A percentile compares a stretch with the other conserved stretches of the same genome.
These are phyloP conservation scores for Entomobrya proxima DNA, from an alignment of 2,888 invertebrate species.

Conservation along the genomic window DNA sequence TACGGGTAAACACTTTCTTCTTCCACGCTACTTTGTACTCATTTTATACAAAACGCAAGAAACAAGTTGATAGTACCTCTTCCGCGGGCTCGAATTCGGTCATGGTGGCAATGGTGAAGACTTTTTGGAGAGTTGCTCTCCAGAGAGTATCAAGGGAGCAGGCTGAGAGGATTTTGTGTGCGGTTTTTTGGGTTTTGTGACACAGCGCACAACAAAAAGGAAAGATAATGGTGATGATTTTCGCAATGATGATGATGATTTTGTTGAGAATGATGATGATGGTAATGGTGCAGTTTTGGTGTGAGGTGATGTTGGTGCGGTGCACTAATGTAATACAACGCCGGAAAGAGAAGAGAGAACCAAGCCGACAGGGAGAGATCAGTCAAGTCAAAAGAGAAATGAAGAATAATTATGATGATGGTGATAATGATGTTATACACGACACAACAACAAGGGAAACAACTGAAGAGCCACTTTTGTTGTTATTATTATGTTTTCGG, in stretches of 20 bases:
- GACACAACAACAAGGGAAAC: background rate
- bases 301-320: background rate
- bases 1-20: no score
- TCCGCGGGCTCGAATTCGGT: conserved; percentile 59
- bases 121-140: conserved; percentile 30
- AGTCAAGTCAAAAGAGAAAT: conserved; percentile 11
- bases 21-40: conserved; percentile 34
- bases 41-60: no score
- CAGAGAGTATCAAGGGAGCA: background rate
- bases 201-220: background rate
- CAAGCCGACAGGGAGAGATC: no score
- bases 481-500: background rate
- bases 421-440: background rate
- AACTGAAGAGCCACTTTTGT: background rate
- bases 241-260: background rate
- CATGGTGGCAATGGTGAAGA: conserved; percentile 46
- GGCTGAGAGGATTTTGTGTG: background rate
- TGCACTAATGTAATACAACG: background rate
- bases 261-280: background rate
- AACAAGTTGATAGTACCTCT: conserved; percentile 55
- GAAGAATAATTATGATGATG: conserved; percentile 28
- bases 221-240: background rate
- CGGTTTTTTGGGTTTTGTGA: background rate
- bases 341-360: no score
- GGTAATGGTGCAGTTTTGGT: background rate